Base-by-base conservation (phyloP, 2,113 vertebrate genomes). In the Hippocampus guttulatus region DNA sequence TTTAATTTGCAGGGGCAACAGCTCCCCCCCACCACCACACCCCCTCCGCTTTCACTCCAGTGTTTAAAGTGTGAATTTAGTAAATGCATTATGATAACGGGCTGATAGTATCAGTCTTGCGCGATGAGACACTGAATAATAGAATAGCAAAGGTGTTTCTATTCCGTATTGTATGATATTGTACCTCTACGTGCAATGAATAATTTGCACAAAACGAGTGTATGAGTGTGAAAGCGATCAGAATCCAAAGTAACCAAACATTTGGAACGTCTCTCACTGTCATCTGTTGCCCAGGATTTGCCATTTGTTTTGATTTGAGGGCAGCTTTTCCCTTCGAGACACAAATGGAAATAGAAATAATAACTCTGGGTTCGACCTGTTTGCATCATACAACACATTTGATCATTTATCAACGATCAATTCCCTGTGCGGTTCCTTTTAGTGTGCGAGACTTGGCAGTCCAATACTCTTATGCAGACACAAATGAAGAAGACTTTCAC, bases 41-140 rank as follows among this genome's bases (percentile, higher is more conserved):
- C 33, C 62, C 0, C 38, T 54, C 18, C 18, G 52, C 67, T 64
- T 77, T 64, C 75, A 77, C n/a, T 69, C 64, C 40, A 70, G 66
- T 77, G 78, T 76, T 76, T 72, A 64, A 78, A 73, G 76, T 72
- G 69, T 68, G 74, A 80, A 85, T 80, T 54, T 78, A 76, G 6
- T 41, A 45, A n/a, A 40, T 20, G 60, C 33, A 0, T 38, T 62
- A 9, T 18, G 60, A 62, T 62, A 62, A 64, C 38, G 41, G 38
- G 38, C 38, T 41, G 62, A 64, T 64, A n/a, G 38, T 64, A 64
- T 64, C 62, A 20, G 10, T n/a, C 10, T 16, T 5, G 21, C 25
- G 62, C 23, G 62, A n/a, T 15, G 21, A 23, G 40, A 15, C n/a
- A 11, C 62, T 25, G 62, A 64, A 64, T 43, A 43, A 64, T 14